phyloP scores from a whole-genome alignment of 2,797 vertebrate species.

The Novumbra hubbsi region DNA sequence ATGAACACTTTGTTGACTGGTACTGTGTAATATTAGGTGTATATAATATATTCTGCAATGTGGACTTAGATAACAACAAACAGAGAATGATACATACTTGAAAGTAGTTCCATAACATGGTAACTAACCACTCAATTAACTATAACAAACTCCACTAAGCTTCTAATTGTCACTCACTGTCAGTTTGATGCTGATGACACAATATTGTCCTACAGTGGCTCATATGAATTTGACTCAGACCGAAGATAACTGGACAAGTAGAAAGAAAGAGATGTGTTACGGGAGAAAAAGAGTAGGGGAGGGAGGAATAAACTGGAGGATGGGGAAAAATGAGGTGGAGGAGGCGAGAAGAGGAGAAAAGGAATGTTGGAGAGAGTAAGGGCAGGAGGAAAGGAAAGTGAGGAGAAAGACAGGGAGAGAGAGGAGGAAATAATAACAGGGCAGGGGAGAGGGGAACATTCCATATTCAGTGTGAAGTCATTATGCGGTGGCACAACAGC shows the following conservation, averaged over 20 bases:
- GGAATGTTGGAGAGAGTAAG: not conserved
- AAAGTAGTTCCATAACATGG: not conserved
- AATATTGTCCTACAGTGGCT: constrained; percentile 26
- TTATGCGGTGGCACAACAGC: not conserved
- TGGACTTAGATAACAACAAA: too few species aligned
- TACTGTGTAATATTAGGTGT: too few species aligned
- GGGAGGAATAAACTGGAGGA: not conserved
- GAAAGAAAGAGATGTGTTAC: not conserved
- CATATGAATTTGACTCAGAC: constrained; percentile 18
- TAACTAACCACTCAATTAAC: not conserved
- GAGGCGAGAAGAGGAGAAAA: not conserved
- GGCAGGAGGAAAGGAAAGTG: not conserved
- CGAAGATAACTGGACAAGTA: constrained; percentile 3
- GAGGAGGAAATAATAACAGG: not conserved
- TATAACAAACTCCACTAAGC: not conserved
- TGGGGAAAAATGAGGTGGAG: not conserved
- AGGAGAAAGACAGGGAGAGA: constrained; percentile 2
- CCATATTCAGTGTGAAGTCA: not conserved
- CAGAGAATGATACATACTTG: not conserved
- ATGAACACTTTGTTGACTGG: too few species aligned
- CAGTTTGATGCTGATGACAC: constrained; percentile 19
- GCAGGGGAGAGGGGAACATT: not conserved
- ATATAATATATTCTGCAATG: too few species aligned
- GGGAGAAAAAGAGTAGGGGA: not conserved
- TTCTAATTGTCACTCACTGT: constrained; percentile 14